Evolutionary conservation across 2,888 invertebrate genomes (phyloP), one percentile per base, ranked within the genome.

Genomic region (Alentia gelatinosa): DNA sequence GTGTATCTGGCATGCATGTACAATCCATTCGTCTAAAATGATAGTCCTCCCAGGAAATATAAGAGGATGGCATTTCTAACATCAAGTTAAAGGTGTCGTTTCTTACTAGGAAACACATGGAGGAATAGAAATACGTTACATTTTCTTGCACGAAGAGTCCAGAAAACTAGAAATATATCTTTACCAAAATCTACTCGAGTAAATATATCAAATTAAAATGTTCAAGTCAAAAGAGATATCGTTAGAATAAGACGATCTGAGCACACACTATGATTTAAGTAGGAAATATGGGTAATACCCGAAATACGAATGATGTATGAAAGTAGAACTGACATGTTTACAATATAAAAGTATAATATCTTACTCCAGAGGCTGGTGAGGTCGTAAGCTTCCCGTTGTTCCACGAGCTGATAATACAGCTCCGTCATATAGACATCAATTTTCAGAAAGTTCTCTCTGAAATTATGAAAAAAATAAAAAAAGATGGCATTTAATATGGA

Each of bases 331-430:
- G 7, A 47, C 7, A 47, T 47, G 47, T 7, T 26, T 68, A 33
- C n/a, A n/a, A 47, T 47, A 47, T 47, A 47, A 19, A 47, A 47
- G 7, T 47, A 47, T 47, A 47, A 12, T 47, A 91, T n/a, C 91
- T 90, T 68, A 91, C 91, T 91, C 90, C 90, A 91, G 9, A 91
- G 83, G 47, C 90, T 90, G 19, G 91, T 91, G 3, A 91, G 83
- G 37, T 90, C 90, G 50, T 91, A 91, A 19, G 83, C 91, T 30
- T 68, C 83, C 33, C 89, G 90, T 74, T 91, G 91, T 30, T 86
- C 79, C 0, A 91, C 88, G n/a, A 91, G 30, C 74, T 91, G 83
- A 39, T 91, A 91, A 47, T 88, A 86, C 39, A 91, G 74, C 68
- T 91, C 91, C 15, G 42, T 74, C 75, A 91, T 75, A 68, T 88